These are phyloP conservation scores for Camponotus fellah DNA, from an alignment of 2,888 invertebrate species.

Conservation along the genomic window DNA sequence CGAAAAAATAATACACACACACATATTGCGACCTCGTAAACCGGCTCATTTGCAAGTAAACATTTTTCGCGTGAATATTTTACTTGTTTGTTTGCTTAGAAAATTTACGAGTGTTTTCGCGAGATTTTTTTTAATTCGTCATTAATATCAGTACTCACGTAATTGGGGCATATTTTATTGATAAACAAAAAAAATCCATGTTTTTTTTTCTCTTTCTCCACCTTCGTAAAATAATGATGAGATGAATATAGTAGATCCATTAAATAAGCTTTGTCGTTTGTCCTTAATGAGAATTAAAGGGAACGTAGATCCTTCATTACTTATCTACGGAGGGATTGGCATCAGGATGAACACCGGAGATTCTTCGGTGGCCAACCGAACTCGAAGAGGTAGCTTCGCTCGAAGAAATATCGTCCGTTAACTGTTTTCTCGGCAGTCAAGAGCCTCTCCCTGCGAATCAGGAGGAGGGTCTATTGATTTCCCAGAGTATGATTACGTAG, in stretches of 20 bases:
- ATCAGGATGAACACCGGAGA: constrained; percentile 49
- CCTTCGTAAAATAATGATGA: neutral
- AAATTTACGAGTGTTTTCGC: constrained; percentile 1
- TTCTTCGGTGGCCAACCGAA: constrained; percentile 37
- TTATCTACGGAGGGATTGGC: constrained; percentile 58
- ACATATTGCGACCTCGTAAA: neutral
- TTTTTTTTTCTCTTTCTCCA: neutral
- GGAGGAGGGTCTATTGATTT: constrained; percentile 67
- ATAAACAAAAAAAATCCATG: neutral
- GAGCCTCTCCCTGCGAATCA: constrained; percentile 45
- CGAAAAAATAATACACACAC: neutral
- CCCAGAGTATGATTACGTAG: constrained; percentile 67
- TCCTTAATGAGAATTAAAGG: constrained; percentile 64
- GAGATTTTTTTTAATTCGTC: neutral
- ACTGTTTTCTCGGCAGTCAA: constrained; percentile 67
- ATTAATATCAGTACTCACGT: neutral
- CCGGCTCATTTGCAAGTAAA: neutral
- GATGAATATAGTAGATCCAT: constrained; percentile 44
- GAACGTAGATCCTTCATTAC: constrained; percentile 65
- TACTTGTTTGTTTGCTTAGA: constrained; percentile 17
- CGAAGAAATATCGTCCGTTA: constrained; percentile 68
- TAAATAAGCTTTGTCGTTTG: constrained; percentile 60
- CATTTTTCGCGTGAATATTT: neutral
- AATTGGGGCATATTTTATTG: neutral
- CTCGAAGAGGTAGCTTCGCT: constrained; percentile 19